Base-by-base conservation (phyloP, 2,888 invertebrate species). In the Diarsia dahlii region DNA sequence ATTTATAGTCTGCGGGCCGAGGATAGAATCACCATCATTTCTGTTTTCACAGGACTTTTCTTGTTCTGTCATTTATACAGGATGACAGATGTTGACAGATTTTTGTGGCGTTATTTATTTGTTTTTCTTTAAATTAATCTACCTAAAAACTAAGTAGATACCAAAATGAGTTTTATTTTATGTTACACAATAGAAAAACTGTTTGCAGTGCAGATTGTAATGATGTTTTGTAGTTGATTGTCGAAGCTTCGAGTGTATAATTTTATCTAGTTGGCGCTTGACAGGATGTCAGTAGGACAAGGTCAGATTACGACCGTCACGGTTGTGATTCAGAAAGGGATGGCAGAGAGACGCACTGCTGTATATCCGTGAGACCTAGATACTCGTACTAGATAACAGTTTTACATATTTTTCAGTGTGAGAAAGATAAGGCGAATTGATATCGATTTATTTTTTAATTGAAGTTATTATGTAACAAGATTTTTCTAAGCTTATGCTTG, bases 1-100 rank as follows among this genome's bases (percentile, higher is more conserved):
- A 92, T 91, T 92, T 91, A 91, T 91, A 81, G 74, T 64, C 71
- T 68, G 81, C 85, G 82, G 77, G 82, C 81, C 84, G 76, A 75
- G 45, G 34, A 69, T 79, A 81, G 79, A 71, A 82, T 71, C 80
- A 72, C 89, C 87, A 87, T 73, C 68, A 67, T 66, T 87, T 75
- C 10, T 18, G 18, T 63, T 64, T 70, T 28, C 60, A 45, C 58
- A 58, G 69, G 86, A 82, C 71, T 28, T 76, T 77, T 46, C 71
- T 46, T 48, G 23, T 65, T 73, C 20, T 71, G 46, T 64, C 45
- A 23, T n/a, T 12, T 34, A 50, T 81, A 54, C 50, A 20, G 18
- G 1, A 3, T 71, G 60, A 58, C 48, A 58, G 50, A 64, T 58
- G 67, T 28, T 20, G 45, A 39, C 56, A 46, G 34, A n/a, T 46